phyloP scores from a whole-genome alignment of 2,113 vertebrate species.

The Albula goreensis region DNA sequence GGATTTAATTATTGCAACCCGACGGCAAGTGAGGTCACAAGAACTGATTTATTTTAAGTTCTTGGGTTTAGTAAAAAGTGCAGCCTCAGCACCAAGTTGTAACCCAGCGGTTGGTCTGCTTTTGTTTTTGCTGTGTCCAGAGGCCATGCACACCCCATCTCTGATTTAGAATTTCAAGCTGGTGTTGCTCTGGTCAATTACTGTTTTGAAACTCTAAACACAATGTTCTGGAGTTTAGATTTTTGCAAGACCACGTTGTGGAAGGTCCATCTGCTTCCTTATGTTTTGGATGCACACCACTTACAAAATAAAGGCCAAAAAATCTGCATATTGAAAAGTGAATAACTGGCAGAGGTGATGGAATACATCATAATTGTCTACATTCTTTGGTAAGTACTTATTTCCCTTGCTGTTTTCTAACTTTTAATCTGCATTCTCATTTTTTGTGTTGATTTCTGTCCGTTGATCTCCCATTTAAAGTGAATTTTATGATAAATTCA shows the following conservation, averaged over 20 bases:
- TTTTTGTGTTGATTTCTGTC: background rate
- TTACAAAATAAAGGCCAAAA: background rate
- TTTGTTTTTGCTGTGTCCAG: constrained; percentile 44
- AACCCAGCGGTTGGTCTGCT: constrained; percentile 38
- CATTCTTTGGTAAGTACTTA: background rate
- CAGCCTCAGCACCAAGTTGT: constrained; percentile 47
- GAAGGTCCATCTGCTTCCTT: background rate
- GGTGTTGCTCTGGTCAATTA: constrained; percentile 35
- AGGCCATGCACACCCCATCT: constrained; percentile 35
- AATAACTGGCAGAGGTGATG: background rate
- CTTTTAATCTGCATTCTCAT: too few species aligned
- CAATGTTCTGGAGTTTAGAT: background rate
- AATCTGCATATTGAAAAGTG: background rate
- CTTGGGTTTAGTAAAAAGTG: constrained; percentile 42
- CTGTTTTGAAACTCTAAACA: background rate
- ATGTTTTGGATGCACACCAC: background rate
- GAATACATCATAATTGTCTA: background rate
- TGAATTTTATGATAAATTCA: background rate
- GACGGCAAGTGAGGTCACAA: constrained; percentile 50
- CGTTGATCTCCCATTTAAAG: background rate
- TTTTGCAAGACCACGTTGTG: background rate
- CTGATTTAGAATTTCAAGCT: background rate
- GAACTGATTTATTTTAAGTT: constrained; percentile 53
- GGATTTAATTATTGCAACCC: constrained; percentile 50
- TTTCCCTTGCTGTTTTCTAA: background rate